These are phyloP conservation scores for Trigoniulus corallinus DNA, from an alignment of 1,140 invertebrate species.

Conservation along the genomic window DNA sequence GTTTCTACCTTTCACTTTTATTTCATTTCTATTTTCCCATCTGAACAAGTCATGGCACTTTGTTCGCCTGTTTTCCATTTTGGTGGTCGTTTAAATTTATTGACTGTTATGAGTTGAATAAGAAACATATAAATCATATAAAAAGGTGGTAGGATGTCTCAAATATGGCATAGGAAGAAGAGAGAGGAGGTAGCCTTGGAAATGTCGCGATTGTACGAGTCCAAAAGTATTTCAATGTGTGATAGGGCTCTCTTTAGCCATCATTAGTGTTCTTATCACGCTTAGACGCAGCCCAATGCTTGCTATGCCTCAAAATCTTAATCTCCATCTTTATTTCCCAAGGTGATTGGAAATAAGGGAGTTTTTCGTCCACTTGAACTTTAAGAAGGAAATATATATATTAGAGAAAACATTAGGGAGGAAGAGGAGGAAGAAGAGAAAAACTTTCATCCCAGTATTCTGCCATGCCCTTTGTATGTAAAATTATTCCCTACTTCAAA, in stretches of 20 bases:
- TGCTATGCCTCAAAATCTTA: neutral
- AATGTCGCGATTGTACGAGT: neutral
- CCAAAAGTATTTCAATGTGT: too few relatives aligned
- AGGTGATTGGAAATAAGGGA: neutral
- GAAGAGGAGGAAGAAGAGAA: too few relatives aligned
- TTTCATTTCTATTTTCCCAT: too few relatives aligned
- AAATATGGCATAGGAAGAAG: too few relatives aligned
- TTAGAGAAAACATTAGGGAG: too few relatives aligned
- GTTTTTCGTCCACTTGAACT: conserved; percentile 13
- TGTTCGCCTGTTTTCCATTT: too few relatives aligned
- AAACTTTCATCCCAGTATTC: too few relatives aligned
- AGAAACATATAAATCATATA: neutral
- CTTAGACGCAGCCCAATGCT: neutral
- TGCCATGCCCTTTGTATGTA: too few relatives aligned
- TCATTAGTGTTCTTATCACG: neutral
- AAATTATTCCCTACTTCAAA: too few relatives aligned
- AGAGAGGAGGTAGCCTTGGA: neutral
- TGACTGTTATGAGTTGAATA: neutral
- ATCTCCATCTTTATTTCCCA: neutral
- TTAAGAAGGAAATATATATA: conserved; percentile 11
- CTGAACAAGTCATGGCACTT: too few relatives aligned
- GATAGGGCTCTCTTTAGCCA: neutral
- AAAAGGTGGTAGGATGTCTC: too few relatives aligned
- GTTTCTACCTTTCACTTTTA: too few relatives aligned
- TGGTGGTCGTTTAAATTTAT: neutral